Evolutionary conservation across 2,113 vertebrate species (phyloP), one percentile per base, ranked within the genome.

Genomic region (Gobiocypris rarus): DNA sequence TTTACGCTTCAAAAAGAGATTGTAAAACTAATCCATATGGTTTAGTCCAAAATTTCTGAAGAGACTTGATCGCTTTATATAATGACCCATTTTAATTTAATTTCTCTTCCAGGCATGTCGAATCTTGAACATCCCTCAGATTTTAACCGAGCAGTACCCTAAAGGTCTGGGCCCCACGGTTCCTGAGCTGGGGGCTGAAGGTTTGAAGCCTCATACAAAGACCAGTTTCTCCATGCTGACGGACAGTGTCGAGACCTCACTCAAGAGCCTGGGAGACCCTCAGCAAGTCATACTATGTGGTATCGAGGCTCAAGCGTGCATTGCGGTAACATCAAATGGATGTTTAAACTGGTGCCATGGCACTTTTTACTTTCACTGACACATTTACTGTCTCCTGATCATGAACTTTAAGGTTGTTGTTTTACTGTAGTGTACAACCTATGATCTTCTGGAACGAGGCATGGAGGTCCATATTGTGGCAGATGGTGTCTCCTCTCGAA

Each of bases 71-170:
- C 38, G 6, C 38, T 38, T 38, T 38, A 38, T 38, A 38, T 38
- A 6, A 38, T 38, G 34, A 38, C 34, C 34, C 5, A 6, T 1
- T 38, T 38, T 38, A 6, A 38, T 38, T 38, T 38, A 38, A 5
- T 54, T 54, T 43, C 3, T 26, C 9, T 61, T 7, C 31, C 52
- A 96, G 96, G 96, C 93, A 78, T 93, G 94, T 24, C 93, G 85
- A 28, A 61, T 94, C 52, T 92, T 97, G 75, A 92, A 89, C 6
- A 92, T 97, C 74, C 95, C 95, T 0, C 48, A 90, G 0, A 91
- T 97, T 86, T 74, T 96, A 81, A 97, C 96, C 0, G 97, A 98
- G 85, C 97, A 98, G 89, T 96, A 97, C 88, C 97, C 96, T 1
- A 92, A 94, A 89, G 96, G 96, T 10, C 90, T 97, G 86, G 97